A percentile compares a stretch with the other conserved stretches of the same genome.
Evolutionary conservation across 1,140 invertebrate genomes (phyloP).

Genomic region (Oryzaephilus surinamensis): DNA sequence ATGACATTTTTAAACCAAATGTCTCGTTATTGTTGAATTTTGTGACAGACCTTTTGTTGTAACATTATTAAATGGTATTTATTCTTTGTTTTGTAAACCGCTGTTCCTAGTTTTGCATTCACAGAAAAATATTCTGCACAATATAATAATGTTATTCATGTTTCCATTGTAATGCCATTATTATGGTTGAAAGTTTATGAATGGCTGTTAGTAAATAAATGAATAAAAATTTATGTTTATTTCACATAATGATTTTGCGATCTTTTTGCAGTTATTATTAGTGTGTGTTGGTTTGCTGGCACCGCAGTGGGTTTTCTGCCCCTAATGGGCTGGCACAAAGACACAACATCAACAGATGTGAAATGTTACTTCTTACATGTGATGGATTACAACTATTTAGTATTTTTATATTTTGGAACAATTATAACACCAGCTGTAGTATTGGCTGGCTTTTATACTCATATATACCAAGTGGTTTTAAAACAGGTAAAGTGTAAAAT

Average conservation of each 20-base stretch:
- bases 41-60: too few relatives aligned
- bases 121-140: too few relatives aligned
- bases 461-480: conserved; percentile 78
- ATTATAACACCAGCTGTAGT: conserved; percentile 77
- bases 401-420: conserved; percentile 80
- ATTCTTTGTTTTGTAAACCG: too few relatives aligned
- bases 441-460: conserved; percentile 74
- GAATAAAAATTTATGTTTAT: conserved; percentile 24
- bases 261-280: conserved; percentile 79
- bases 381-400: conserved; percentile 79
- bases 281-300: conserved; percentile 73
- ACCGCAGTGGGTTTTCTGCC: conserved; percentile 71
- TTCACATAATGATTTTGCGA: too few relatives aligned
- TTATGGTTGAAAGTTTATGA: too few relatives aligned
- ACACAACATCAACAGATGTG: conserved; percentile 37
- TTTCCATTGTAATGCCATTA: too few relatives aligned
- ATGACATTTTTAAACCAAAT: not conserved
- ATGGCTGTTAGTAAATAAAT: too few relatives aligned
- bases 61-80: too few relatives aligned
- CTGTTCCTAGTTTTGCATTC: too few relatives aligned
- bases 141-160: too few relatives aligned
- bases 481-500: conserved; percentile 57
- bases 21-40: too few relatives aligned
- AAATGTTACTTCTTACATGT: conserved; percentile 73
- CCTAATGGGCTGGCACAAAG: conserved; percentile 73